A percentile compares a stretch with the other conserved stretches of the same genome.
Conservation (phyloP, 2,113 vertebrate genomes). For the Collichthys lucidus region DNA sequence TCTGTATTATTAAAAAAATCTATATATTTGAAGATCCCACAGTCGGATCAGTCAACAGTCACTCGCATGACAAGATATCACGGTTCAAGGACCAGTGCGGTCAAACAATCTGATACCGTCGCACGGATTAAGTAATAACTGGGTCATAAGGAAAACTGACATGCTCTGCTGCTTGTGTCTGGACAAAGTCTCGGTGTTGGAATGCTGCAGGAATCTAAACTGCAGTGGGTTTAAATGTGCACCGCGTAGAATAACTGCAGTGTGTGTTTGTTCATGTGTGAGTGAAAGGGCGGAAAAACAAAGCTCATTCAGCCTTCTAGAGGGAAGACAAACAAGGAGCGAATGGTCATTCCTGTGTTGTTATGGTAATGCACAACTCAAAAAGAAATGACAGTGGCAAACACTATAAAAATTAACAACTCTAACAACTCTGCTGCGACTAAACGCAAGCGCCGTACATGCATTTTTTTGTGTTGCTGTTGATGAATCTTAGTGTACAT, state of each 20-base stretch:
- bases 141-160: slow-evolving; percentile 9
- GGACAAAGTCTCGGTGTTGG: slow-evolving; percentile 42
- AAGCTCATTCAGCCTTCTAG: slow-evolving; percentile 57
- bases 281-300: slow-evolving; percentile 52
- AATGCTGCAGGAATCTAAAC: slow-evolving; percentile 56
- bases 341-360: slow-evolving; percentile 54
- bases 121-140: slow-evolving; percentile 11
- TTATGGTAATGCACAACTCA: slow-evolving; percentile 59
- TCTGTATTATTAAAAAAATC: background rate
- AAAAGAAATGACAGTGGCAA: slow-evolving; percentile 29
- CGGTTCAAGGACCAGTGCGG: slow-evolving; percentile 8
- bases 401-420: slow-evolving; percentile 19
- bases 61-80: background rate
- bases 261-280: slow-evolving; percentile 29
- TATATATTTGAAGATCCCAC: background rate
- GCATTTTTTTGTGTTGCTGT: background rate
- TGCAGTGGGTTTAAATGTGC: background rate
- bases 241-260: background rate
- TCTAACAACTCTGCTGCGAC: slow-evolving; percentile 9
- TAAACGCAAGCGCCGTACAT: background rate
- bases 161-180: slow-evolving; percentile 14
- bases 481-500: background rate
- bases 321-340: slow-evolving; percentile 56
- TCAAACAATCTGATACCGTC: background rate
- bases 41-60: background rate